A percentile compares a stretch with the other conserved stretches of the same genome.
Conservation (phyloP, 2,888 invertebrate species). For the Drosophila ustulata region DNA sequence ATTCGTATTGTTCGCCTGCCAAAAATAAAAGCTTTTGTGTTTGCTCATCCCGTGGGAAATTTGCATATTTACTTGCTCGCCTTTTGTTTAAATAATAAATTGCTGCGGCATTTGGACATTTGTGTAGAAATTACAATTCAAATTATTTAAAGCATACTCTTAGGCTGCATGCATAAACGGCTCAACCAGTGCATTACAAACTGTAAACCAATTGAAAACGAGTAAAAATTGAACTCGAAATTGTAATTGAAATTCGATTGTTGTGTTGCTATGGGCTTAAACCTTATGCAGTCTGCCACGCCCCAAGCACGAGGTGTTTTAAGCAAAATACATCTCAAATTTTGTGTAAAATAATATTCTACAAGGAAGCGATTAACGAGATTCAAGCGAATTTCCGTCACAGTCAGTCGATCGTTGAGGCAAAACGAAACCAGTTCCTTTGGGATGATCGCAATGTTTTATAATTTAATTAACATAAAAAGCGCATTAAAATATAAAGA, state of each 20-base stretch:
- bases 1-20: constrained; percentile 22
- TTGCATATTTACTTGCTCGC: constrained; percentile 58
- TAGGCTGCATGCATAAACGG: constrained; percentile 24
- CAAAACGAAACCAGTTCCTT: constrained; percentile 62
- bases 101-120: constrained; percentile 8
- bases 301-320: constrained; percentile 14
- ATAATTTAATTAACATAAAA: constrained; percentile 42
- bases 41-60: constrained; percentile 35
- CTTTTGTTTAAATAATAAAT: constrained; percentile 18
- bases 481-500: constrained; percentile 18
- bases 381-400: constrained; percentile 22
- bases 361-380: constrained; percentile 62
- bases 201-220: no score
- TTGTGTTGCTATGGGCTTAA: neutral
- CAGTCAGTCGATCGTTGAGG: constrained; percentile 41
- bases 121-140: neutral
- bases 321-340: constrained; percentile 30
- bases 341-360: constrained; percentile 12
- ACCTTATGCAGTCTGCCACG: constrained; percentile 12
- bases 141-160: constrained; percentile 31
- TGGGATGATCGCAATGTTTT: constrained; percentile 8
- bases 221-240: neutral
- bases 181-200: neutral
- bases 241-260: neutral
- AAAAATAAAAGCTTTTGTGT: constrained; percentile 52